phyloP scores from a whole-genome alignment of 1,140 invertebrate species.

The Panagrolaimus sp. region DNA sequence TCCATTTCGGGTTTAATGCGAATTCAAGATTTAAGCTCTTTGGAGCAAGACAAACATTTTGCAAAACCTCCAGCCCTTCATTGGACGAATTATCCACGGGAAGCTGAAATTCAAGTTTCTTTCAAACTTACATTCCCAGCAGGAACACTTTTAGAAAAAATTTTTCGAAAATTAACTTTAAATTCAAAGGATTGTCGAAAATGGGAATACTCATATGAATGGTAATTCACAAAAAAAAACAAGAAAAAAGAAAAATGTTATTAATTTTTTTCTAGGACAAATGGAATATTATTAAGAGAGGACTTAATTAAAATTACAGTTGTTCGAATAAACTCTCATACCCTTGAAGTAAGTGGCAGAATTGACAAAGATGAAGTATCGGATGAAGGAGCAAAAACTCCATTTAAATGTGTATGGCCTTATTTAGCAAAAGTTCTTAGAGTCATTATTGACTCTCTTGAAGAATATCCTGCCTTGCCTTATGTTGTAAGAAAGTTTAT shows the following conservation, averaged over 20 bases:
- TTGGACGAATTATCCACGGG: constrained; percentile 45
- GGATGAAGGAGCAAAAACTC: constrained; percentile 33
- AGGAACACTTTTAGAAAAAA: constrained; percentile 28
- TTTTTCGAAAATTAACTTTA: constrained; percentile 34
- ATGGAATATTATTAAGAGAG: constrained; percentile 39
- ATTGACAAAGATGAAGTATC: constrained; percentile 42
- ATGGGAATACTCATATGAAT: constrained; percentile 43
- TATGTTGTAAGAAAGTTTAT: constrained; percentile 26
- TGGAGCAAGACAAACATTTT: constrained; percentile 24
- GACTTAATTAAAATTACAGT: constrained; percentile 46
- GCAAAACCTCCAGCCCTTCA: constrained; percentile 44
- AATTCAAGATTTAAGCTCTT: constrained; percentile 28
- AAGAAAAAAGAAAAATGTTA: too few relatives aligned
- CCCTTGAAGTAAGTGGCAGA: constrained; percentile 41
- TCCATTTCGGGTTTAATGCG: constrained; percentile 22
- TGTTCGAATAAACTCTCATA: constrained; percentile 24
- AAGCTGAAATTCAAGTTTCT: constrained; percentile 41
- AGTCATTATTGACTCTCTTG: constrained; percentile 27
- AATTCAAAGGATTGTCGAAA: constrained; percentile 18
- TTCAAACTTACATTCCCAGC: constrained; percentile 47
- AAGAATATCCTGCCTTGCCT: constrained; percentile 29
- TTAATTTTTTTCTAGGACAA: constrained; percentile 11
- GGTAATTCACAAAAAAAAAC: neutral
- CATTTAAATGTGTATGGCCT: constrained; percentile 43
- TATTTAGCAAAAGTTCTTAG: constrained; percentile 29